Base-by-base conservation (phyloP, 2,888 invertebrate species). In the Tuta absoluta region DNA sequence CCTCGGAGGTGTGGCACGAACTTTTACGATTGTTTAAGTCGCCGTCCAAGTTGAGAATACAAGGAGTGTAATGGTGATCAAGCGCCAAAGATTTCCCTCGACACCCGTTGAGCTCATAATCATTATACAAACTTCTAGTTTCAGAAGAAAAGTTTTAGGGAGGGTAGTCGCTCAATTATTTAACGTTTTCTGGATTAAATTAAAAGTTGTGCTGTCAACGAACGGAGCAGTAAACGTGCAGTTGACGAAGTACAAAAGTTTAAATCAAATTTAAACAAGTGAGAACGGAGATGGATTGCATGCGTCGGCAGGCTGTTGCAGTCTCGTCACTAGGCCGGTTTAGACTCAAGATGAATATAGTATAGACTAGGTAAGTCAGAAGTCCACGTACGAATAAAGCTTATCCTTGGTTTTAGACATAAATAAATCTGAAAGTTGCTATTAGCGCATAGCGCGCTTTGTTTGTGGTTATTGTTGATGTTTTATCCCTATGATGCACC, bases 181-280 rank as follows among this genome's bases (percentile, higher is more conserved):
- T 76, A 76, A 74, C 79, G 74, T 78, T 79, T 79, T 78, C 75
- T 67, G 74, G 78, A 82, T 82, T 80, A 80, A 81, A 80, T 83
- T 80, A 78, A 80, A 84, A 81, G 76, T 70, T 71, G 73, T 76
- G 74, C 77, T 81, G 79, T 82, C 79, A 75, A 72, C 72, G 71
- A 65, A 72, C 69, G 73, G 75, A 69, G 73, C 74, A 73, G 77
- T 69, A 70, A 75, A 71, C 75, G 71, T 68, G 71, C 74, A 69
- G 80, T 82, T 85, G 84, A 85, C 78, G 80, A 76, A 86, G 84
- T 75, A 79, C 75, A 76, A 84, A 87, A 87, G 82, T 87, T 88
- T 83, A 83, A 83, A 86, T 87, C 84, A 84, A 86, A 86, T 85
- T 84, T 78, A 78, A 77, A 75, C 74, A 78, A 78, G 78, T 75